Evolutionary conservation across 2,888 invertebrate species (phyloP).

Genomic region (Ectemnius cavifrons): DNA sequence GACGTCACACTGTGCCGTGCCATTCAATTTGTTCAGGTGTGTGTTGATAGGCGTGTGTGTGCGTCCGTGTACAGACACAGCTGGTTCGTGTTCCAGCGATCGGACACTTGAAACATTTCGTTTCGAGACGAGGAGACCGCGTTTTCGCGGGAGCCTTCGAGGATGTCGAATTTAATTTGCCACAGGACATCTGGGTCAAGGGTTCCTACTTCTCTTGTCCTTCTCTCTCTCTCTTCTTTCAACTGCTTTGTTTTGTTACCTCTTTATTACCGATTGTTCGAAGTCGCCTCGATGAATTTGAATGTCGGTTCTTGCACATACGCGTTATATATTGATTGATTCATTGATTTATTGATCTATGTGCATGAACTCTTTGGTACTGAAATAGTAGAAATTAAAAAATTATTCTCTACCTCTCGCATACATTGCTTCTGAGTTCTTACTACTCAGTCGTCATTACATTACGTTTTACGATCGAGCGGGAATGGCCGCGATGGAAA

Average conservation of each 20-base stretch:
- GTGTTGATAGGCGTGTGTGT: background rate
- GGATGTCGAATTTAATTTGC: slow-evolving; percentile 26
- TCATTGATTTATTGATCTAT: too few relatives aligned
- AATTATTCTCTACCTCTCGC: too few relatives aligned
- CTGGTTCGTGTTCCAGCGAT: too few relatives aligned
- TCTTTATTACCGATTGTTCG: background rate
- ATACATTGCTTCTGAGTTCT: too few relatives aligned
- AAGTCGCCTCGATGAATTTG: background rate
- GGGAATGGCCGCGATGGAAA: too few relatives aligned
- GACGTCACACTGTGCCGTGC: slow-evolving; percentile 6
- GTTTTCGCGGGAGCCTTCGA: slow-evolving; percentile 38
- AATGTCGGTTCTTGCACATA: too few relatives aligned
- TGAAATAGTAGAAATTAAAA: too few relatives aligned
- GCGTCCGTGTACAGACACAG: too few relatives aligned
- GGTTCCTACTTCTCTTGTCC: slow-evolving; percentile 21
- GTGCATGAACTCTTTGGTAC: too few relatives aligned
- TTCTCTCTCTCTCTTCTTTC: slow-evolving; percentile 13
- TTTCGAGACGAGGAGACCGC: slow-evolving; percentile 8
- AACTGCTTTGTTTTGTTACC: background rate
- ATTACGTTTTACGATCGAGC: too few relatives aligned
- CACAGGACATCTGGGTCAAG: slow-evolving; percentile 45
- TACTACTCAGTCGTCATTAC: too few relatives aligned
- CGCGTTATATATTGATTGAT: too few relatives aligned
- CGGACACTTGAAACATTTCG: slow-evolving; percentile 5
- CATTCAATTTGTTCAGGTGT: slow-evolving; percentile 29